Evolutionary conservation across 2,888 invertebrate species (phyloP).

Genomic region (Drosophila lutescens): DNA sequence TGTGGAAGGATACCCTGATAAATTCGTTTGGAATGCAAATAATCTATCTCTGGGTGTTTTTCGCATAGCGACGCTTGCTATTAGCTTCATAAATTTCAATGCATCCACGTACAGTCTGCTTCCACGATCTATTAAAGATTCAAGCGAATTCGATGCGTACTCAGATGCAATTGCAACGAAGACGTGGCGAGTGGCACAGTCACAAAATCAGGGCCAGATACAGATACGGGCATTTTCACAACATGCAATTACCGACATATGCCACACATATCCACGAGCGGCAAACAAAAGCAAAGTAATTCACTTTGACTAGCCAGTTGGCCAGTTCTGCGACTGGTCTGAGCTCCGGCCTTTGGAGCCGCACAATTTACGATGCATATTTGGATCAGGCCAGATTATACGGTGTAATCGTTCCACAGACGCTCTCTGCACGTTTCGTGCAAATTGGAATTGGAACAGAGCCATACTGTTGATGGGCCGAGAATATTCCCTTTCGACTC

Average conservation of each 20-base stretch:
- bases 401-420: conserved; percentile 62
- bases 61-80: neutral
- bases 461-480: conserved; percentile 51
- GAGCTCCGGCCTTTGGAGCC: conserved; percentile 45
- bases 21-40: conserved; percentile 19
- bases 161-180: conserved; percentile 59
- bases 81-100: conserved; percentile 9
- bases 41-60: conserved; percentile 16
- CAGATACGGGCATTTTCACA: conserved; percentile 23
- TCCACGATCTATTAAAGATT: conserved; percentile 74
- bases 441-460: conserved; percentile 69
- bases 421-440: conserved; percentile 65
- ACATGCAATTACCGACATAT: conserved; percentile 34
- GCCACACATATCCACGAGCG: conserved; percentile 50
- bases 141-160: conserved; percentile 53
- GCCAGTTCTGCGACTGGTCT: conserved; percentile 24
- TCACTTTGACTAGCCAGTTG: conserved; percentile 19
- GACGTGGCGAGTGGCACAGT: conserved; percentile 42
- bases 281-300: conserved; percentile 16
- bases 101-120: conserved; percentile 61
- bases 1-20: conserved; percentile 1
- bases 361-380: conserved; percentile 51
- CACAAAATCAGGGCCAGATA: conserved; percentile 25
- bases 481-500: conserved; percentile 1
- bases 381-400: conserved; percentile 68